These are phyloP conservation scores for Semicossyphus pulcher DNA, from an alignment of 2,113 vertebrate species.

Conservation along the genomic window DNA sequence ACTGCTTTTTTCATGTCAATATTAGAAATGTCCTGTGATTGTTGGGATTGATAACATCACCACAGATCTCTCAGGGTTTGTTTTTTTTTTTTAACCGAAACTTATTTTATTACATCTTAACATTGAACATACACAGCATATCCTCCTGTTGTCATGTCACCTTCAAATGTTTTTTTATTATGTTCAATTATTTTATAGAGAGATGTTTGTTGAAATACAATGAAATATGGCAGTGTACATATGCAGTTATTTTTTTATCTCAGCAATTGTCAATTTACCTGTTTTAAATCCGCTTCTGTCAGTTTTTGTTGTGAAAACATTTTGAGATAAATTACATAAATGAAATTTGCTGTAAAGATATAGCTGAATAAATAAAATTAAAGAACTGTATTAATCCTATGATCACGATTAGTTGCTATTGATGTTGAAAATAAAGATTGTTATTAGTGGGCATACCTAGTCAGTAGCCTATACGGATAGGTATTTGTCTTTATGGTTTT, in stretches of 20 bases:
- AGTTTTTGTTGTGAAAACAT: not conserved
- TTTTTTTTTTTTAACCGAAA: not conserved
- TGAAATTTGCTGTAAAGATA: conserved; percentile 9
- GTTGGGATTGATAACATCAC: not conserved
- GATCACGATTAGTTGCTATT: too few relatives aligned
- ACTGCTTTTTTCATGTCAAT: too few relatives aligned
- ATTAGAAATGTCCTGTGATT: not conserved
- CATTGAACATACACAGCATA: not conserved
- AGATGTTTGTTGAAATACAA: not conserved
- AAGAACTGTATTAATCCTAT: too few relatives aligned
- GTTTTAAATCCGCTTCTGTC: not conserved
- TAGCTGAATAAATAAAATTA: conserved; percentile 5
- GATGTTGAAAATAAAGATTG: too few relatives aligned
- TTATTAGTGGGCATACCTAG: too few relatives aligned
- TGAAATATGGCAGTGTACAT: not conserved
- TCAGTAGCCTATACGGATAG: too few relatives aligned
- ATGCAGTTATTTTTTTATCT: not conserved
- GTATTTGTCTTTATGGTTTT: too few relatives aligned
- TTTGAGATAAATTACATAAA: not conserved
- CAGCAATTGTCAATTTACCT: not conserved
- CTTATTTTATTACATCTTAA: not conserved
- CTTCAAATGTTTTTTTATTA: conserved; percentile 1
- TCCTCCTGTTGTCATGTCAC: not conserved
- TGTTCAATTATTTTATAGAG: not conserved
- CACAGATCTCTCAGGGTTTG: not conserved